These are phyloP conservation scores for Chlorops oryzae DNA, from an alignment of 1,140 invertebrate species.

Conservation along the genomic window DNA sequence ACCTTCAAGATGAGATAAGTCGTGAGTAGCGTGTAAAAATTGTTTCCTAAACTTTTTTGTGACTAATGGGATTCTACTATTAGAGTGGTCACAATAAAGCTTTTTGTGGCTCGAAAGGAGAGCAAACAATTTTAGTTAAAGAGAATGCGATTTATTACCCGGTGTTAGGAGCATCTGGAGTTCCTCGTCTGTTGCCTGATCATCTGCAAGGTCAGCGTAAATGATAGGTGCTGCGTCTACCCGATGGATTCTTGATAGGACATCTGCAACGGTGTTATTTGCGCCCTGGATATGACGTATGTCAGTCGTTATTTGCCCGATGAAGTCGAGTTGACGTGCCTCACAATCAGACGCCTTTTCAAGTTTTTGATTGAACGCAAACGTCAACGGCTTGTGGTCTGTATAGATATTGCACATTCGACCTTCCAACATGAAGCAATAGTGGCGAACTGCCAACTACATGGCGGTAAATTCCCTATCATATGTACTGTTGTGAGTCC, in stretches of 20 bases:
- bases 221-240: neutral
- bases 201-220: neutral
- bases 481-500: slow-evolving; percentile 6
- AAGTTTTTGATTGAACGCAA: slow-evolving; percentile 28
- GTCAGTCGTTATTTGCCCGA: slow-evolving; percentile 43
- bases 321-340: slow-evolving; percentile 40
- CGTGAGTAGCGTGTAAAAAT: too few species aligned
- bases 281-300: slow-evolving; percentile 41
- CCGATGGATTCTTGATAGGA: slow-evolving; percentile 33
- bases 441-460: neutral
- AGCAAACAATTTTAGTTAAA: neutral
- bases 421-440: slow-evolving; percentile 34
- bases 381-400: slow-evolving; percentile 46
- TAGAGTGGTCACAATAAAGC: neutral
- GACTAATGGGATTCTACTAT: neutral
- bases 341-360: slow-evolving; percentile 30
- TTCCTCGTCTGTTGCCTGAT: neutral
- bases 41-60: neutral
- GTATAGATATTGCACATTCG: slow-evolving; percentile 38
- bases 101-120: neutral
- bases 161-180: neutral
- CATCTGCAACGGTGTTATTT: slow-evolving; percentile 35
- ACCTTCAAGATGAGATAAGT: neutral
- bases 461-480: slow-evolving; percentile 1
- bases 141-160: neutral